These are phyloP conservation scores for Samia ricini DNA, from an alignment of 1,140 invertebrate genomes.

Conservation along the genomic window DNA sequence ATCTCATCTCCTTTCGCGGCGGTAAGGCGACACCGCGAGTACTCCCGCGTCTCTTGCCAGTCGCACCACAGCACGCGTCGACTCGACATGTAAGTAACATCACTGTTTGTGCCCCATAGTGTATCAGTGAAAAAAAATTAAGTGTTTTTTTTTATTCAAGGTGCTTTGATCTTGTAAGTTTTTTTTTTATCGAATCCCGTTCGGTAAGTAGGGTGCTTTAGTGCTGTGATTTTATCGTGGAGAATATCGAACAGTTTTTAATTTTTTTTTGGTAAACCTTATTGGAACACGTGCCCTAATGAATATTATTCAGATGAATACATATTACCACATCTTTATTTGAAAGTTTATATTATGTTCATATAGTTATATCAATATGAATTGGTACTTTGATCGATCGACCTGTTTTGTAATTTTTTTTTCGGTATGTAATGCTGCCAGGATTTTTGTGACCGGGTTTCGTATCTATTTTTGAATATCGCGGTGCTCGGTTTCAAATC, in stretches of 20 bases:
- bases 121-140: slow-evolving; percentile 47
- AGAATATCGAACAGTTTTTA: background rate
- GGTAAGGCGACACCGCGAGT: slow-evolving; percentile 63
- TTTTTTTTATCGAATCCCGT: slow-evolving; percentile 18
- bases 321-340: background rate
- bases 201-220: slow-evolving; percentile 41
- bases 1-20: slow-evolving; percentile 66
- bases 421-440: slow-evolving; percentile 20
- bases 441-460: slow-evolving; percentile 52
- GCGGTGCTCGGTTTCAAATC: slow-evolving; percentile 72
- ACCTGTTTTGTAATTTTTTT: background rate
- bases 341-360: background rate
- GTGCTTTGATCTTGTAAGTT: slow-evolving; percentile 41
- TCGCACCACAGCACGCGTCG: slow-evolving; percentile 75
- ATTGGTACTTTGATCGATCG: background rate
- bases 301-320: background rate
- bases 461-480: slow-evolving; percentile 75
- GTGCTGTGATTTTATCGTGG: slow-evolving; percentile 27
- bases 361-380: background rate
- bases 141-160: slow-evolving; percentile 49
- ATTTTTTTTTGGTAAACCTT: background rate
- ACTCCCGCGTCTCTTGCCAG: slow-evolving; percentile 47
- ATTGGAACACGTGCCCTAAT: background rate
- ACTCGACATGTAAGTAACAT: slow-evolving; percentile 75
- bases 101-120: slow-evolving; percentile 52